Percentiles rank a stretch among this genome's conserved stretches.
phyloP scores from a whole-genome alignment of 2,797 vertebrate species.

The Chromis chromis region DNA sequence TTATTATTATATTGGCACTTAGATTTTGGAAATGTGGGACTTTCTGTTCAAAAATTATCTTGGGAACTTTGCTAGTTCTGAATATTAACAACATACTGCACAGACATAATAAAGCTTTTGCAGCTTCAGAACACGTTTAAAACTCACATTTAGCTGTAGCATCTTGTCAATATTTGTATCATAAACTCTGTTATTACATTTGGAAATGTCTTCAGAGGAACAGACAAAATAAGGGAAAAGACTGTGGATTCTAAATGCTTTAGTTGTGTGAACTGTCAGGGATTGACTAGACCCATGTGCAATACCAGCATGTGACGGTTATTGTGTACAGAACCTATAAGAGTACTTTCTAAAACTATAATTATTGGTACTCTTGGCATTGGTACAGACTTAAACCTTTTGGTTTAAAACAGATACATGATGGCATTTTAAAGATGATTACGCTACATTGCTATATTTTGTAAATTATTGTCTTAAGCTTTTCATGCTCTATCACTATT shows the following conservation, averaged over 20 bases:
- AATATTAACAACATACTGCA: conserved; percentile 32
- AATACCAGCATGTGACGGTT: conserved; percentile 36
- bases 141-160: conserved; percentile 45
- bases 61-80: conserved; percentile 28
- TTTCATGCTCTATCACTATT: conserved; percentile 56
- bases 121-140: conserved; percentile 40
- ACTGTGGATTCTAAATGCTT: conserved; percentile 24
- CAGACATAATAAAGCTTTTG: conserved; percentile 29
- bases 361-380: conserved; percentile 22
- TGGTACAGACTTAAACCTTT: conserved; percentile 18
- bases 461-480: conserved; percentile 63
- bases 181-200: conserved; percentile 24
- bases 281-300: conserved; percentile 27
- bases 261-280: conserved; percentile 10
- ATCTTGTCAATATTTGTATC: conserved; percentile 40
- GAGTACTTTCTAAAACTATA: conserved; percentile 32
- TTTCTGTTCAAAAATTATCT: conserved; percentile 27
- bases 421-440: conserved; percentile 46
- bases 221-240: conserved; percentile 5
- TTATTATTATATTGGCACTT: background rate
- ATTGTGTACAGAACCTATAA: conserved; percentile 44
- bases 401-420: conserved; percentile 47
- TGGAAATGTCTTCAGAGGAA: conserved; percentile 16
- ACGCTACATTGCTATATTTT: conserved; percentile 60
- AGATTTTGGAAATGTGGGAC: conserved; percentile 20